These are phyloP conservation scores for Chaetura pelagica DNA, from an alignment of 2,113 vertebrate species.

Conservation along the genomic window DNA sequence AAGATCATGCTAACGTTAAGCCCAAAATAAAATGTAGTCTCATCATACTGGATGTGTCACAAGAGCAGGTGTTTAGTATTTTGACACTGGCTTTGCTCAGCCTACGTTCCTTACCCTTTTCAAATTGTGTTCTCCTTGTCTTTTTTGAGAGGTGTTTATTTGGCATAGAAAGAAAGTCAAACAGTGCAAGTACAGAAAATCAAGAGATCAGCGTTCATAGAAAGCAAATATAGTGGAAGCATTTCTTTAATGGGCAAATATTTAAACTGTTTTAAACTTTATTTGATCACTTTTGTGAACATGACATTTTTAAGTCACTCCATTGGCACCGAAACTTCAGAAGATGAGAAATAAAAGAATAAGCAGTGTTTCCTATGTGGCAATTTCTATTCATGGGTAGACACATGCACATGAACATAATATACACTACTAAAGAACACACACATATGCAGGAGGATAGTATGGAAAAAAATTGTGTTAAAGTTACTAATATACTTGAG, in stretches of 20 bases:
- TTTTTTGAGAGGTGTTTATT: not conserved
- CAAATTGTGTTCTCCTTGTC: not conserved
- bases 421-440: not conserved
- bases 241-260: not conserved
- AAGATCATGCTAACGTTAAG: not conserved
- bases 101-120: not conserved
- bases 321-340: not conserved
- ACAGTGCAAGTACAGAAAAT: not conserved
- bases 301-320: not conserved
- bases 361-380: not conserved
- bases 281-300: not conserved
- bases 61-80: not conserved
- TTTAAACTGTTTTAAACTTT: not conserved
- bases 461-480: not conserved
- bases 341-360: not conserved
- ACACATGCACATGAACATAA: not conserved
- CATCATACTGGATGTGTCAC: not conserved
- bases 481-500: not conserved
- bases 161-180: not conserved
- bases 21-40: not conserved
- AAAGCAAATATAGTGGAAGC: not conserved
- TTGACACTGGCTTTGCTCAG: not conserved
- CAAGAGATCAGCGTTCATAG: not conserved
- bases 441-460: fast-evolving
- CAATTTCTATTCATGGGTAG: not conserved